Evolutionary conservation across 2,113 vertebrate genomes (phyloP).

Genomic region (Notarius quadriscutis): DNA sequence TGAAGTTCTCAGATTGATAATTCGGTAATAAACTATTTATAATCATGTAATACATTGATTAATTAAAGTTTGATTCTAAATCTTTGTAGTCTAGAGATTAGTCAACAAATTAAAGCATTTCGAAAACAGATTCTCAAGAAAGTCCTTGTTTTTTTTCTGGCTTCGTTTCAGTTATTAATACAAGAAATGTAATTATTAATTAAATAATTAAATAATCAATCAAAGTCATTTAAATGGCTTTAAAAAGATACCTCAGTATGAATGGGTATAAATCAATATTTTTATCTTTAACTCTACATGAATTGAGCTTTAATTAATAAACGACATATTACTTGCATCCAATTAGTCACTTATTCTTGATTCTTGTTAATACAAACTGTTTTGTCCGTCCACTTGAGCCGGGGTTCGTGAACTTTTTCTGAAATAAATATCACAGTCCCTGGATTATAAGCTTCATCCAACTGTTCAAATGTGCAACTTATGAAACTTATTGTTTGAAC

Average conservation of each 20-base stretch:
- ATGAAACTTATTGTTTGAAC: neutral
- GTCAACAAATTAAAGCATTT: neutral
- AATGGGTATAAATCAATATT: neutral
- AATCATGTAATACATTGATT: neutral
- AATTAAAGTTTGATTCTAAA: neutral
- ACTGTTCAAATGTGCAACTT: neutral
- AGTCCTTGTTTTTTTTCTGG: neutral
- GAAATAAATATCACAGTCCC: neutral
- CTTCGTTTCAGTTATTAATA: neutral
- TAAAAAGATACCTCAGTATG: neutral
- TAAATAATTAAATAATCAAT: neutral
- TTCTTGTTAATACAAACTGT: too few relatives aligned
- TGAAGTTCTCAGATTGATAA: neutral
- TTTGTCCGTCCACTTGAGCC: neutral
- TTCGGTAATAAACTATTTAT: neutral
- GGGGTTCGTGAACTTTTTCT: neutral
- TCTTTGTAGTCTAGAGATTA: neutral
- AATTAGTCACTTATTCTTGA: too few relatives aligned
- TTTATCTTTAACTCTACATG: neutral
- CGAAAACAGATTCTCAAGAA: neutral
- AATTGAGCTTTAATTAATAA: neutral
- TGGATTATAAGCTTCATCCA: neutral
- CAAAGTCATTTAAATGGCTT: neutral
- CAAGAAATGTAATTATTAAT: neutral
- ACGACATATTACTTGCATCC: neutral